Base-by-base conservation (phyloP, 2,797 vertebrate genomes). In the Buceros bicornis region DNA sequence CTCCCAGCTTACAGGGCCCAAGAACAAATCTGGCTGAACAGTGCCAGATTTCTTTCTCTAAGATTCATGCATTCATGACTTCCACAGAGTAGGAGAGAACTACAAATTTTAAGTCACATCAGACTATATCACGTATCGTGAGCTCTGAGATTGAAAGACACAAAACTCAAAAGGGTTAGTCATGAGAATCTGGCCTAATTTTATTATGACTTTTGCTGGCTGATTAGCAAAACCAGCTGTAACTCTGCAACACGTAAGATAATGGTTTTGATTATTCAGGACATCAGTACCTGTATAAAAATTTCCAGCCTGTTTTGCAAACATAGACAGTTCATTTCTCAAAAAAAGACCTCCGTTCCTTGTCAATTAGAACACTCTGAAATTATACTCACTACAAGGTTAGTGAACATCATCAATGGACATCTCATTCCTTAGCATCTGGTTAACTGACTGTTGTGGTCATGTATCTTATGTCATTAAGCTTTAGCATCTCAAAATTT, bases 61-160 rank as follows among this genome's bases (percentile, higher is more conserved):
- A 71, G 5, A 3, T 74, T 65, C 22, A 5, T 35, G 8, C 29
- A 61, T 25, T 56, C 17, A 54, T 35, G 13, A 29, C 11, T 20
- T 4, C 7, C 70, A 51, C 7, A 73, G 7, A 42, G 9, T 7
- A 64, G 14, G 20, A 80, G 70, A 66, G 12, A 61, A 26, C 11
- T 37, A 33, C 10, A 65, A 31, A 80, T 66, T 85, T 70, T 69
- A 8, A 50, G 14, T 57, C 14, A 71, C 1, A 3, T 40, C 7
- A 33, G 10, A 45, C 28, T 74, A 54, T 62, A 31, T 5, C 2
- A 0, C 66, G 42, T 65, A 33, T 33, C 0, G 0, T n/a, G 4
- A 53, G 16, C 3, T 64, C 31, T 60, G 12, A 21, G 11, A 78
- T 60, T 78, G 58, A 86, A 72, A 28, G 8, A 13, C 5, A 51